A percentile compares a stretch with the other conserved stretches of the same genome.
Conservation (phyloP, 1,140 invertebrate species). For the Listronotus oregonensis region DNA sequence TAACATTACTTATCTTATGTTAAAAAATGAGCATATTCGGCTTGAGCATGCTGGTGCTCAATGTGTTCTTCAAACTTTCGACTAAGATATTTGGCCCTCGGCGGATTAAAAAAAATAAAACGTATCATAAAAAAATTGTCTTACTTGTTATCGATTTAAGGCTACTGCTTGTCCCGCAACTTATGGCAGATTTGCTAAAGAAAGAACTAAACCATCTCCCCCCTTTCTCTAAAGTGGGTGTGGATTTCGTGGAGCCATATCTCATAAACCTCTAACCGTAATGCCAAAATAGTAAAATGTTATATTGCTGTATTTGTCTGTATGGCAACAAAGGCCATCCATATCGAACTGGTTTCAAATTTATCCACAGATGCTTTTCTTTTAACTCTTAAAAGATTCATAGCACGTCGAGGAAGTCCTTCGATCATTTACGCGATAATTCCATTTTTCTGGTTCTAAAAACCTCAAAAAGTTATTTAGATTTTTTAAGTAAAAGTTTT, state of each 20-base stretch:
- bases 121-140: constrained; percentile 21
- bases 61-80: constrained; percentile 22
- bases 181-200: constrained; percentile 10
- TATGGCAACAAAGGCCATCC: constrained; percentile 53
- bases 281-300: constrained; percentile 43
- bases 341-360: constrained; percentile 55
- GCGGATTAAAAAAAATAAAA: constrained; percentile 14
- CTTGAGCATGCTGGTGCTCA: constrained; percentile 27
- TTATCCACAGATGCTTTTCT: constrained; percentile 54
- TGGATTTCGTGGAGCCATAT: constrained; percentile 35
- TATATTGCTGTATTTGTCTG: constrained; percentile 56
- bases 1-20: constrained; percentile 14
- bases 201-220: neutral
- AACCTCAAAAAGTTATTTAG: no score
- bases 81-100: constrained; percentile 29
- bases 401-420: no score
- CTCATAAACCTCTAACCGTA: constrained; percentile 14
- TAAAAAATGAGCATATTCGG: constrained; percentile 21
- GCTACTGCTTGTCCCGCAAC: neutral
- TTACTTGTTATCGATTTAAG: constrained; percentile 24
- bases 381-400: constrained; percentile 41
- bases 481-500: no score
- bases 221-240: constrained; percentile 24
- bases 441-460: no score
- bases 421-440: constrained; percentile 19